Conservation (phyloP, 2,113 vertebrate genomes). For the Notothenia rossii region DNA sequence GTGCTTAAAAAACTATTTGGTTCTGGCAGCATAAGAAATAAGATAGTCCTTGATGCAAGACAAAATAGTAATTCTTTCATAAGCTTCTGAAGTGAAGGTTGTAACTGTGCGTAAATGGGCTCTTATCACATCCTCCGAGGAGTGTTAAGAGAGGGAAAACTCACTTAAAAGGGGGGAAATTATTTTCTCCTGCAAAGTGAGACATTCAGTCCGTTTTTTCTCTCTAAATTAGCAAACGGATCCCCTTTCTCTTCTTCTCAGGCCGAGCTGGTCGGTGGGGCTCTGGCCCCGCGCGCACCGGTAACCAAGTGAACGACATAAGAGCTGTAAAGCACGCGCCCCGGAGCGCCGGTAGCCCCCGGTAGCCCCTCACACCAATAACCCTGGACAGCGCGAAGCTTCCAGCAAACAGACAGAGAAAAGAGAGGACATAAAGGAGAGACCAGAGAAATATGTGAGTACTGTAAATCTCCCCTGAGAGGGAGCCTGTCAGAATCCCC, state of each 20-base stretch:
- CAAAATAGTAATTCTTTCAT: background rate
- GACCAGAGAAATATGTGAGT: conserved; percentile 82
- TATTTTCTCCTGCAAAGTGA: conserved; percentile 15
- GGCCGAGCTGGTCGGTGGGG: conserved; percentile 53
- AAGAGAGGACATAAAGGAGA: conserved; percentile 72
- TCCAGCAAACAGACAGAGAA: conserved; percentile 84
- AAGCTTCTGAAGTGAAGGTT: background rate
- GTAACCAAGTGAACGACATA: conserved; percentile 87
- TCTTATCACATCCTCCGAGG: background rate
- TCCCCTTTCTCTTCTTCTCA: conserved; percentile 35
- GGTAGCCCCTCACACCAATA: conserved; percentile 81
- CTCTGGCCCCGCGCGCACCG: conserved; percentile 72
- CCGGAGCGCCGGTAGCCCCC: conserved; percentile 80
- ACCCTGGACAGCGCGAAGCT: conserved; percentile 76
- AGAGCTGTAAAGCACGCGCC: conserved; percentile 85
- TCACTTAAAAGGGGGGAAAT: background rate
- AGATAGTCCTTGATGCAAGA: background rate
- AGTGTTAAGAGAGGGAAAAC: background rate
- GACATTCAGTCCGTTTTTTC: conserved; percentile 20
- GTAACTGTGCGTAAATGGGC: conserved; percentile 34
- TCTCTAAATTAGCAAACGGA: conserved; percentile 6
- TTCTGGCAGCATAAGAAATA: conserved; percentile 16
- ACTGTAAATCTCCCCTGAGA: conserved; percentile 90
- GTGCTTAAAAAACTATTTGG: background rate
- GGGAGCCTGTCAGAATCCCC: conserved; percentile 82